Base-by-base conservation (phyloP, 2,113 vertebrate genomes). In the Channa maculata region DNA sequence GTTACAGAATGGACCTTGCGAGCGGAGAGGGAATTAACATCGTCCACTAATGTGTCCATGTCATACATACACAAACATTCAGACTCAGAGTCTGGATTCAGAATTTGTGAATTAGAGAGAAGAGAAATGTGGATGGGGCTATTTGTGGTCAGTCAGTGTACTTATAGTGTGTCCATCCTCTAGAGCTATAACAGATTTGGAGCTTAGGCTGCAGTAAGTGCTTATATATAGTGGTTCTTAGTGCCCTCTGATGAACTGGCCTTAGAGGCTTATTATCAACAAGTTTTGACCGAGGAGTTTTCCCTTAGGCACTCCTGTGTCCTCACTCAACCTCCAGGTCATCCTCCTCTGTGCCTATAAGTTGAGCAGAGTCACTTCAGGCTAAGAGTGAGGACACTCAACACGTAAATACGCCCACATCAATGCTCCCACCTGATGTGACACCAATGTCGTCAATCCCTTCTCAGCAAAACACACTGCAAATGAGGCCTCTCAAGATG, bases 171-270 rank as follows among this genome's bases (percentile, higher is more conserved):
- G 49, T 81, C 77, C 82, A 79, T 86, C 90, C 71, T 83, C 61
- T 77, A 66, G 63, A 85, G 78, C 77, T 80, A 67, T 77, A 70
- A 79, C 82, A 88, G 88, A 91, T 92, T 91, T 88, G 71, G 77
- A 85, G 81, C 86, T 87, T 88, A 90, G 70, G 71, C 82, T 58
- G 52, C 71, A 67, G 54, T 75, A 87, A 77, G 85, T 86, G 87
- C 71, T 72, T 86, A 86, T 89, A 88, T 90, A 87, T 88, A 89
- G 86, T 46, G 11, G 77, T 74, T 79, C 79, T 88, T 90, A 86
- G 71, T 84, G 84, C 52, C 66, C 57, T 88, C 68, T 82, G 71
- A 86, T 80, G 64, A 46, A 68, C 53, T 5, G 14, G 59, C 53
- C 77, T 86, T 14, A 66, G 36, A 79, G 62, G 66, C 66, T 80